Evolutionary conservation across 2,797 vertebrate species (phyloP), one percentile per base, ranked within the genome.

Genomic region (Dryobates pubescens): DNA sequence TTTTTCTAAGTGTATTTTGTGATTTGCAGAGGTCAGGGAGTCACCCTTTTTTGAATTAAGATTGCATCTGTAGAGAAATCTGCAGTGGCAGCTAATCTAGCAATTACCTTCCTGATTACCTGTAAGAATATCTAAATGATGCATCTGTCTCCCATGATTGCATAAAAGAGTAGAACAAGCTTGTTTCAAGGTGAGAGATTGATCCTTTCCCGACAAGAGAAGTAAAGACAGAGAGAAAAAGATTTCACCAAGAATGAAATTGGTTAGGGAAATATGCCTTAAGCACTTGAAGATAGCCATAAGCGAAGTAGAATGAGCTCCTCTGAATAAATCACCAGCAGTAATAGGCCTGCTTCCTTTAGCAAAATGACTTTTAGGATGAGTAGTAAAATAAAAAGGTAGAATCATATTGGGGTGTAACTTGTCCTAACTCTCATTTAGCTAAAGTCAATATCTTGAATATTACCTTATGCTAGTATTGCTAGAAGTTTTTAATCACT

Each of bases 291-390:
- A 81, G 89, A 62, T 17, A 78, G 38, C 59, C 91, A 67, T 24
- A 3, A 82, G 63, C 65, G 91, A 81, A 69, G 56, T 63, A 59
- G 72, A 90, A 92, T 70, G 84, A 94, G 54, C 62, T 91, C 11
- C 65, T 92, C 13, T 88, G 84, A 93, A 94, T 96, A 95, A 90
- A 95, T 92, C 88, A 89, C 56, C 57, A 72, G 30, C 63, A 61
- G 47, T 47, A 87, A 59, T 59, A 80, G 75, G 9, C 32, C 47
- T 86, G 45, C 51, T 87, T 85, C 84, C 53, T 82, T 62, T 26
- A 89, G 67, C 27, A 80, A 92, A 78, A 88, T 57, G 3, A 83
- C 75, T 91, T 92, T 59, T 19, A 85, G 56, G 34, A 62, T 5
- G 13, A 84, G 73, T 32, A 73, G 59, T 82, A 82, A 92, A 94